Conservation (phyloP, 2,113 vertebrate genomes). For the Gymnogyps californianus region DNA sequence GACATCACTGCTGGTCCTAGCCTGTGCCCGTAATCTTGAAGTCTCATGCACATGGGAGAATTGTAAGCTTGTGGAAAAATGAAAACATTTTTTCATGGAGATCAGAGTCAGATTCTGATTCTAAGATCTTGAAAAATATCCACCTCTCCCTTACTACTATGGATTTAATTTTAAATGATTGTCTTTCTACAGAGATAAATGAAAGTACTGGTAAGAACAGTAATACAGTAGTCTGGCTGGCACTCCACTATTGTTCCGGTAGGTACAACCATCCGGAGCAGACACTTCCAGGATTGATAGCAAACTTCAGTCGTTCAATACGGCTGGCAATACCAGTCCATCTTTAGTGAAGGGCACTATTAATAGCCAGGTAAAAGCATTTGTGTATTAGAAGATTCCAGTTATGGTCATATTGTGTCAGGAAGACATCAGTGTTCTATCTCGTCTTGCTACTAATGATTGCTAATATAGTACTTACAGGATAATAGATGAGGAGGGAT, state of each 20-base stretch:
- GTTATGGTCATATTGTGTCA: conserved; percentile 73
- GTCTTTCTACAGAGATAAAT: conserved; percentile 19
- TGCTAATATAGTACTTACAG: conserved; percentile 71
- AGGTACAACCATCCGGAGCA: conserved; percentile 47
- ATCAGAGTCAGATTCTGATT: not conserved
- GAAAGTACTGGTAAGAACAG: conserved; percentile 31
- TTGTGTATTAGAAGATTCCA: conserved; percentile 72
- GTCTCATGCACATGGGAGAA: not conserved
- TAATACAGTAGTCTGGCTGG: conserved; percentile 46
- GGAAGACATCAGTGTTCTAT: conserved; percentile 66
- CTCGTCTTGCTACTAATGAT: conserved; percentile 71
- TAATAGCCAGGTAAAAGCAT: conserved; percentile 77
- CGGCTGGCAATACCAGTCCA: conserved; percentile 39
- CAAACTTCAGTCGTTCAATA: conserved; percentile 64
- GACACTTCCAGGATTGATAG: conserved; percentile 66
- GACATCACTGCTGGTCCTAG: not conserved
- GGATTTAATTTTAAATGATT: conserved; percentile 29
- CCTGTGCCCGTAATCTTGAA: not conserved
- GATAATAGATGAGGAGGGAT: conserved; percentile 74
- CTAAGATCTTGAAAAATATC: not conserved
- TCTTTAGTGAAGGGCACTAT: conserved; percentile 70
- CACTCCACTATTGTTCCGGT: conserved; percentile 1
- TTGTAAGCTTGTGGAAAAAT: not conserved
- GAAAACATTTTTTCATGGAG: not conserved
- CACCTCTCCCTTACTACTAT: not conserved